A percentile compares a stretch with the other conserved stretches of the same genome.
phyloP scores from a whole-genome alignment of 2,113 vertebrate genomes.

The Cariama cristata region DNA sequence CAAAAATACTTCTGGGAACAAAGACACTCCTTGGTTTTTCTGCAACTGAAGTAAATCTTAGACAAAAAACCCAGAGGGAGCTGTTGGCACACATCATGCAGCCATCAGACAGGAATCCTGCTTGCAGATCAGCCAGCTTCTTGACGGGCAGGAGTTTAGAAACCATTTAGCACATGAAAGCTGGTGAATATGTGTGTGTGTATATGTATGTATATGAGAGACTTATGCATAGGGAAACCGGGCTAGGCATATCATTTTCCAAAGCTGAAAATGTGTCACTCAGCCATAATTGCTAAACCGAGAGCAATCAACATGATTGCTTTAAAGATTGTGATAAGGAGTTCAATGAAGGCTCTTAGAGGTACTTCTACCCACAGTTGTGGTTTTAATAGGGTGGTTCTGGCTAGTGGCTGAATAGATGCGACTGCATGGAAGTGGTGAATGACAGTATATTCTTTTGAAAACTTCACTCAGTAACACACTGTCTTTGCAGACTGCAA shows the following conservation, averaged over 20 bases:
- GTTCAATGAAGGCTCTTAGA: background rate
- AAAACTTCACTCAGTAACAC: background rate
- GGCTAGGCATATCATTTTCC: background rate
- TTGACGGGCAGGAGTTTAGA: constrained; percentile 12
- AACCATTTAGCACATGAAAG: constrained; percentile 7
- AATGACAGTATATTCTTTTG: background rate
- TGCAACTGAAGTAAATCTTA: background rate
- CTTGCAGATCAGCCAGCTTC: background rate
- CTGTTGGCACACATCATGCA: constrained; percentile 3
- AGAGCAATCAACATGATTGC: background rate
- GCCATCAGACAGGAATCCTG: constrained; percentile 12
- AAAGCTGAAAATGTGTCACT: background rate
- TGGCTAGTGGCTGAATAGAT: background rate
- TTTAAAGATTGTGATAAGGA: background rate
- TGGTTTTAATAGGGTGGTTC: background rate
- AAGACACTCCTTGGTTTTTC: background rate
- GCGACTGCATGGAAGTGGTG: background rate
- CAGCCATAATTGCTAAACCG: background rate
- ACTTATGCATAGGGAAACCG: background rate
- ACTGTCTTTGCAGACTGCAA: background rate
- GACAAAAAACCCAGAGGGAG: constrained; percentile 53
- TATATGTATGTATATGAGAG: background rate
- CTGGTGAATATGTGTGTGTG: background rate
- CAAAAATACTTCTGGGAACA: constrained; percentile 38
- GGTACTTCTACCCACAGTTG: background rate